Evolutionary conservation across 2,113 vertebrate species (phyloP).

Genomic region (Gymnarchus niloticus): DNA sequence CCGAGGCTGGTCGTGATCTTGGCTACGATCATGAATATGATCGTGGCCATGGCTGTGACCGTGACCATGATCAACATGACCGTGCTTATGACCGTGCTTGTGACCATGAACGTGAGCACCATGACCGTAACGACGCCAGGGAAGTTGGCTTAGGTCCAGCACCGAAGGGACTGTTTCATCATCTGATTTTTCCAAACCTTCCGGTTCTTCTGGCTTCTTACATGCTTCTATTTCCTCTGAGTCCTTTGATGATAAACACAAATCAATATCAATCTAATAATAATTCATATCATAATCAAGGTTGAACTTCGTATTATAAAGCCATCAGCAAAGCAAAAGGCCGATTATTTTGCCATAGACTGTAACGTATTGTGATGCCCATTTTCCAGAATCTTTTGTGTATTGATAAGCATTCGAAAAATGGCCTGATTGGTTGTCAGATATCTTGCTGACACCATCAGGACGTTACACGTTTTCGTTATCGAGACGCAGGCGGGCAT

Average conservation of each 20-base stretch:
- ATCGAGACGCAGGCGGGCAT: background rate
- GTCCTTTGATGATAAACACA: background rate
- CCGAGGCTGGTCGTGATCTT: constrained; percentile 28
- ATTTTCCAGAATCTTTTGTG: background rate
- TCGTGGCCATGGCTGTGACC: constrained; percentile 11
- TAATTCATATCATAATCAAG: no score
- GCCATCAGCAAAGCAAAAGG: background rate
- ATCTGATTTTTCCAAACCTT: background rate
- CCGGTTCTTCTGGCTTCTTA: background rate
- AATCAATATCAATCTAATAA: no score
- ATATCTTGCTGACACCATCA: background rate
- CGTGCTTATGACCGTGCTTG: constrained; percentile 18
- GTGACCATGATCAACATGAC: constrained; percentile 12
- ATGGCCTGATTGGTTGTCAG: background rate
- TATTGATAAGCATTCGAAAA: no score
- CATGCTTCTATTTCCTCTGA: background rate
- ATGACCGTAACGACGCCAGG: constrained; percentile 6
- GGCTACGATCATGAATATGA: constrained; percentile 29
- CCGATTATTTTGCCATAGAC: background rate
- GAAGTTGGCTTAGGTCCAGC: background rate
- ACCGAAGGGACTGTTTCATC: background rate
- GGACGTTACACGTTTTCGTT: no score
- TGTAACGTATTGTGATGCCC: background rate
- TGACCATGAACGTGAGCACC: constrained; percentile 28
- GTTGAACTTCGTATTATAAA: background rate